Percentiles rank a stretch among this genome's conserved stretches.
phyloP scores from a whole-genome alignment of 1,140 invertebrate genomes.

The Drosophila jambulina region DNA sequence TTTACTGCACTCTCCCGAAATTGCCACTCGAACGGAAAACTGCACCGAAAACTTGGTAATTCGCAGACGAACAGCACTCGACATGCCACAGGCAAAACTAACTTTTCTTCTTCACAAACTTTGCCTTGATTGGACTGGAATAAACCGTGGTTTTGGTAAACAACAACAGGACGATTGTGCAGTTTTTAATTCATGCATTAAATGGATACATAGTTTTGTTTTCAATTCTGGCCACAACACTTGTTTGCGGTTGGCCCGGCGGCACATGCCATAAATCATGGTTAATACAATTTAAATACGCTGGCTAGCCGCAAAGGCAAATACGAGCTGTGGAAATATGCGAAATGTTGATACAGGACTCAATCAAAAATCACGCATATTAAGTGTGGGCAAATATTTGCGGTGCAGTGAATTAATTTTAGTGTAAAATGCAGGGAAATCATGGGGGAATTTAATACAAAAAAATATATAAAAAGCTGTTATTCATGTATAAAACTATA shows the following conservation, averaged over 20 bases:
- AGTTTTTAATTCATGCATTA: conserved; percentile 10
- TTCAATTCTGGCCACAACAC: conserved; percentile 9
- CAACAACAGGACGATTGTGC: conserved; percentile 13
- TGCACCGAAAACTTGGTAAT: conserved; percentile 22
- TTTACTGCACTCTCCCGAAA: conserved; percentile 19
- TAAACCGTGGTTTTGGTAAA: not conserved
- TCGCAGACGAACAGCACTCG: conserved; percentile 20
- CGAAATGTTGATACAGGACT: conserved; percentile 31
- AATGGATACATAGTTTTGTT: conserved; percentile 13
- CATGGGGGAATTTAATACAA: not conserved
- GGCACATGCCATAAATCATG: conserved; percentile 28
- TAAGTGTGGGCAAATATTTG: conserved; percentile 26
- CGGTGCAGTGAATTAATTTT: not conserved
- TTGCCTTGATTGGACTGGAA: conserved; percentile 14
- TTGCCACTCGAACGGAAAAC: conserved; percentile 23
- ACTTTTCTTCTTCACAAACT: conserved; percentile 15
- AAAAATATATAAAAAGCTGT: not conserved
- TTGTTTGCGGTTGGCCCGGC: conserved; percentile 13
- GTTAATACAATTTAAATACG: conserved; percentile 30
- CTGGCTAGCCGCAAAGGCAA: conserved; percentile 28
- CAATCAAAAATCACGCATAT: conserved; percentile 28
- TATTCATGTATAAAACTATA: not conserved
- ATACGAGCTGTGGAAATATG: conserved; percentile 6
- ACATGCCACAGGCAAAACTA: conserved; percentile 32
- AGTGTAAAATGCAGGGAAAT: not conserved